These are phyloP conservation scores for Dryobotodes eremita DNA, from an alignment of 2,888 invertebrate genomes.

Conservation along the genomic window DNA sequence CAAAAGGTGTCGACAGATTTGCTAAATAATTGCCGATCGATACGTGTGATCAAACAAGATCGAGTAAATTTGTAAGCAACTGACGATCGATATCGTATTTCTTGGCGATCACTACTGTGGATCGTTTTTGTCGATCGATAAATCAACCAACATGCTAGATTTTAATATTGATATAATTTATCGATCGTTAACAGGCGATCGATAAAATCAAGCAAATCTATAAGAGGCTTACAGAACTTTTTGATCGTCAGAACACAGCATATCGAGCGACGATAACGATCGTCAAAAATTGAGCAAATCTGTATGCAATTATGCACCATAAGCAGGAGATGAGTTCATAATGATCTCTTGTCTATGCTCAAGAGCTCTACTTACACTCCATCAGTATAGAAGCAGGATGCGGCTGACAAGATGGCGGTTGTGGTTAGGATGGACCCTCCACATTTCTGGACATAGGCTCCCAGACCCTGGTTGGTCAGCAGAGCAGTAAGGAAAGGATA, in stretches of 20 bases:
- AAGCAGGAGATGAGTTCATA: not conserved
- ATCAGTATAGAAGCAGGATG: slow-evolving; percentile 80
- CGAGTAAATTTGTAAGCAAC: not conserved
- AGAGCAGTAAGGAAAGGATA: slow-evolving; percentile 80
- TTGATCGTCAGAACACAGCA: not conserved
- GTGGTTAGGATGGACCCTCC: slow-evolving; percentile 80
- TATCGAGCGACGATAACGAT: too few relatives aligned
- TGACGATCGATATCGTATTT: not conserved
- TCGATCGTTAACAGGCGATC: not conserved
- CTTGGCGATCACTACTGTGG: not conserved
- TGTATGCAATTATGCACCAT: not conserved
- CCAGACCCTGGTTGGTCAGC: slow-evolving; percentile 73
- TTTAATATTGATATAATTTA: not conserved
- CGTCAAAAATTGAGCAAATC: not conserved
- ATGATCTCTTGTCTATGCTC: not conserved
- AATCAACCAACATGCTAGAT: not conserved
- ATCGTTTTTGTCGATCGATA: not conserved
- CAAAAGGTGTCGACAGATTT: not conserved
- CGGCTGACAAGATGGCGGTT: slow-evolving; percentile 80
- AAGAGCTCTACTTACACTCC: slow-evolving; percentile 71
- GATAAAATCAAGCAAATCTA: not conserved
- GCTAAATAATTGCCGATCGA: not conserved
- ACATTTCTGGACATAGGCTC: slow-evolving; percentile 76
- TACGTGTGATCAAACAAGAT: not conserved
- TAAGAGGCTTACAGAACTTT: not conserved